phyloP scores from a whole-genome alignment of 2,113 vertebrate species.

The Riparia riparia region DNA sequence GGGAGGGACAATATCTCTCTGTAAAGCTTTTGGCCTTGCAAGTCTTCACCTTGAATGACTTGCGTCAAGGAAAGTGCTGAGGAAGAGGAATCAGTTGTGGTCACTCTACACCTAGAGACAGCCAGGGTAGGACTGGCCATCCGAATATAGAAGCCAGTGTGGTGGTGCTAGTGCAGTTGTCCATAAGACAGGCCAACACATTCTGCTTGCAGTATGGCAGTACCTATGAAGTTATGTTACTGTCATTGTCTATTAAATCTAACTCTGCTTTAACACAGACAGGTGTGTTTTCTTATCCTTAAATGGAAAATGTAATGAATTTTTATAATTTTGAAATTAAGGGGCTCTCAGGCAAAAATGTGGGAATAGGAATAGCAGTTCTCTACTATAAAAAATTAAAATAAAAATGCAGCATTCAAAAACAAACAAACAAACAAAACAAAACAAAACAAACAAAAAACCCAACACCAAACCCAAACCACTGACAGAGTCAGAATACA shows the following conservation, averaged over 20 bases:
- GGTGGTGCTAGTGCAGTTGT: accelerated
- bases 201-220: neutral
- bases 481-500: neutral
- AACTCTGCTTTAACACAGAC: neutral
- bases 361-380: neutral
- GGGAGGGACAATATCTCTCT: neutral
- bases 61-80: neutral
- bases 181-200: neutral
- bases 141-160: neutral
- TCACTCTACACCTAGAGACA: neutral
- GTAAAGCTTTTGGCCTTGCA: neutral
- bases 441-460: too few species aligned
- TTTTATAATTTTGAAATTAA: neutral
- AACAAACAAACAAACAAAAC: neutral
- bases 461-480: neutral
- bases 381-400: neutral
- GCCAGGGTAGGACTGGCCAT: neutral
- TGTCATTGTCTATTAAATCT: neutral
- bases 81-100: neutral
- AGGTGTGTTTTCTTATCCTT: neutral
- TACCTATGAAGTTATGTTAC: neutral
- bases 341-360: neutral
- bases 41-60: neutral
- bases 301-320: neutral
- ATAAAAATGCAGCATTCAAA: neutral